These are phyloP conservation scores for Druceiella hillmani DNA, from an alignment of 2,888 invertebrate genomes.

Conservation along the genomic window DNA sequence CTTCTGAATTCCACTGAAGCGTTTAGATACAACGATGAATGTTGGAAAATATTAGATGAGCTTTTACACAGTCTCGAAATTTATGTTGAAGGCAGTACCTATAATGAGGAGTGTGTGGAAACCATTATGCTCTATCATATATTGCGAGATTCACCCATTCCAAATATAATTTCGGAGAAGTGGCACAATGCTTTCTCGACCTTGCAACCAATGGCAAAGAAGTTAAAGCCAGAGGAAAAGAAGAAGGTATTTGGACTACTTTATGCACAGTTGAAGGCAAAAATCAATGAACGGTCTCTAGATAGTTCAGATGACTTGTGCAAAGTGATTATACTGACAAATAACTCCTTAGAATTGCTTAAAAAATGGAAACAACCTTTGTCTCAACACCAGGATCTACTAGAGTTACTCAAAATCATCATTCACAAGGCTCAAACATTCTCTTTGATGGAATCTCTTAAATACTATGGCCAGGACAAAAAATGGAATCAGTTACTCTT, in stretches of 20 bases:
- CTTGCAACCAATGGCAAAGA: neutral
- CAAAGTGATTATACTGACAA: conserved; percentile 15
- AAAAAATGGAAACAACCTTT: conserved; percentile 33
- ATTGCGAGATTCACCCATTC: conserved; percentile 28
- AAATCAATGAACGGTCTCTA: neutral
- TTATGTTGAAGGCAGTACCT: conserved; percentile 29
- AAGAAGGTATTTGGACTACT: neutral
- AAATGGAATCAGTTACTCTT: conserved; percentile 35
- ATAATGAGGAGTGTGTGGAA: conserved; percentile 30
- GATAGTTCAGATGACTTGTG: conserved; percentile 25
- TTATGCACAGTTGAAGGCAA: neutral
- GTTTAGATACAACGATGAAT: conserved; percentile 28
- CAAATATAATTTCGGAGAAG: conserved; percentile 31
- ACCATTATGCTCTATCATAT: conserved; percentile 30
- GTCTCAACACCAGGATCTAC: conserved; percentile 28
- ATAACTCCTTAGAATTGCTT: conserved; percentile 26
- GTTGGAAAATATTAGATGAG: conserved; percentile 33
- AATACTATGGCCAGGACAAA: conserved; percentile 34
- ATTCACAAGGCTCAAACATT: conserved; percentile 29
- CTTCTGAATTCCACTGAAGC: conserved; percentile 28
- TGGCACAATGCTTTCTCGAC: conserved; percentile 16
- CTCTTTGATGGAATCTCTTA: conserved; percentile 28
- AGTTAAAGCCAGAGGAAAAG: neutral
- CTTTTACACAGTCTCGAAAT: conserved; percentile 32
- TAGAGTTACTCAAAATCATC: conserved; percentile 31